A percentile compares a stretch with the other conserved stretches of the same genome.
phyloP scores from a whole-genome alignment of 1,140 invertebrate species.

The Lepidotrigona ventralis region DNA sequence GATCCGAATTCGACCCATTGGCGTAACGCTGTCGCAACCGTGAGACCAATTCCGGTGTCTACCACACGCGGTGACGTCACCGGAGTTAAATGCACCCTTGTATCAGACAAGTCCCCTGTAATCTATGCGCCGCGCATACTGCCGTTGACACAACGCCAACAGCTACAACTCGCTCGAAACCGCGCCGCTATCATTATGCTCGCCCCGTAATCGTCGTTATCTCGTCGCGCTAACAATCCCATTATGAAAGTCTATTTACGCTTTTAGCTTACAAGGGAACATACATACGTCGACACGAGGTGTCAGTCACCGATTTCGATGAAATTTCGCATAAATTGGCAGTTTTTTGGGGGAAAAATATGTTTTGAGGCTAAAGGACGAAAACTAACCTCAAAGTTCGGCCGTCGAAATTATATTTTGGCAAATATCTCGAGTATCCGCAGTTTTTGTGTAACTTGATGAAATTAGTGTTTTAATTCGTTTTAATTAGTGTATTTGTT shows the following conservation, averaged over 20 bases:
- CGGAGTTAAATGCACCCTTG: slow-evolving; percentile 25
- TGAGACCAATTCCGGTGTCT: slow-evolving; percentile 25
- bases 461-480: too few relatives aligned
- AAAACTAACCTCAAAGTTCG: too few relatives aligned
- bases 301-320: too few relatives aligned
- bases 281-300: too few relatives aligned
- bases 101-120: background rate
- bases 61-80: slow-evolving; percentile 21
- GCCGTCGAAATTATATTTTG: too few relatives aligned
- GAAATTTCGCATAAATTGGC: too few relatives aligned
- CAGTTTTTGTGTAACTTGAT: too few relatives aligned
- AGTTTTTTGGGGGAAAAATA: too few relatives aligned
- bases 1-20: slow-evolving; percentile 27
- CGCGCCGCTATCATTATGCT: background rate
- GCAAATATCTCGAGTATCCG: too few relatives aligned
- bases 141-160: slow-evolving; percentile 36
- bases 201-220: slow-evolving; percentile 1
- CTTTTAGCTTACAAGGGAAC: background rate
- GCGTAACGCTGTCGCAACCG: slow-evolving; percentile 34
- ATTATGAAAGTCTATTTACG: slow-evolving; percentile 20
- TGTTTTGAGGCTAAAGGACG: too few relatives aligned
- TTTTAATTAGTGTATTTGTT: too few relatives aligned
- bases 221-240: slow-evolving; percentile 23
- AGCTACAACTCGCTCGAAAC: background rate
- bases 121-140: slow-evolving; percentile 23